Base-by-base conservation (phyloP, 2,113 vertebrate species). In the Brachypteracias leptosomus region DNA sequence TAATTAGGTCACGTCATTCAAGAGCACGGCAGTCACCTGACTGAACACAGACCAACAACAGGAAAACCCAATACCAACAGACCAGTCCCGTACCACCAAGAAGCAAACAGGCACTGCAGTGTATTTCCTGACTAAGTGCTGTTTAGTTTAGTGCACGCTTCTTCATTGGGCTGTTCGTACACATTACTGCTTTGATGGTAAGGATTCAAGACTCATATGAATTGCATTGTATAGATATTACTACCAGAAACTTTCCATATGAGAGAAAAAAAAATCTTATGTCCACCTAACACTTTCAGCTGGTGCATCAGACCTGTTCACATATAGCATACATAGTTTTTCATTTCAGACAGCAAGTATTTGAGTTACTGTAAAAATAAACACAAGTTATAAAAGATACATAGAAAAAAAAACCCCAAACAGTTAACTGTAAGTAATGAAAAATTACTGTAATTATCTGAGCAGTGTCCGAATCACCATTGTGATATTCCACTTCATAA, bases 401-500 rank as follows among this genome's bases (percentile, higher is more conserved):
- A 28, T 6, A 29, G 13, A 29, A 63, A 51, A 49, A 14, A 55
- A 59, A 65, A 55, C 35, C 22, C 15, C 42, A 42, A 47, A 63
- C 16, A 42, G n/a, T 44, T 72, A 82, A 65, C 24, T 25, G 19
- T 63, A 47, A 68, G 16, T 6, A 63, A 90, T 8, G 12, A 84
- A 85, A 77, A 88, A 59, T 95, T 92, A 98, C 97, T 49, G 10
- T 5, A 76, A 52, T 42, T 25, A 3, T 26, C 6, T 2, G 28
- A 88, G 20, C 1, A 0, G 5, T 8, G 31, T 70, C 29, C 52
- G 18, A 28, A 57, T 84, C 55, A 38, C 29, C 66, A 16, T 10
- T 82, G 49, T 9, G 73, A 36, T 13, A 31, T 49, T 88, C 24
- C 62, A 97, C 57, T 77, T 95, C 65, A 38, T 97, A 98, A 31